These are phyloP conservation scores for Nebria salina DNA, from an alignment of 2,888 invertebrate species.

Conservation along the genomic window DNA sequence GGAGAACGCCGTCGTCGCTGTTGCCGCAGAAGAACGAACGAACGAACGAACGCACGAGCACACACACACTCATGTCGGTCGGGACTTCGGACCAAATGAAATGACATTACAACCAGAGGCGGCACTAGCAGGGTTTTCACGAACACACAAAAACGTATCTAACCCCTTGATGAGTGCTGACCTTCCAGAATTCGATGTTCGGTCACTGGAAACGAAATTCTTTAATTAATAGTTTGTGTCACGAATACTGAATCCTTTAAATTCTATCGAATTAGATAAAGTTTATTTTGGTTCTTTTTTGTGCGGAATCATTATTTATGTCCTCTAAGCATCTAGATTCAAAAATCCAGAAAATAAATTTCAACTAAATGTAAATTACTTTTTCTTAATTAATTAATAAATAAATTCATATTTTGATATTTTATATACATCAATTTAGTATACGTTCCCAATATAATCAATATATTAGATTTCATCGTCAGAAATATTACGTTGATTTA, in stretches of 20 bases:
- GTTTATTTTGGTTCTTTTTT: no score
- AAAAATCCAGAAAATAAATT: no score
- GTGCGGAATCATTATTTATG: no score
- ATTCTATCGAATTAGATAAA: background rate
- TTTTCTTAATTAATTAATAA: no score
- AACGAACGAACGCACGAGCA: background rate
- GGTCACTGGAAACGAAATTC: slow-evolving; percentile 2
- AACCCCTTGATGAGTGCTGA: slow-evolving; percentile 11
- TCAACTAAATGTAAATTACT: no score
- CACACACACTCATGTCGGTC: background rate
- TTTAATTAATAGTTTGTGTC: background rate
- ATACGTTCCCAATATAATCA: no score
- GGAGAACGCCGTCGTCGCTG: slow-evolving; percentile 1
- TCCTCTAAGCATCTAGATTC: no score
- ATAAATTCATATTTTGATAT: no score
- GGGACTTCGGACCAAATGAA: background rate
- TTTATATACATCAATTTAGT: no score
- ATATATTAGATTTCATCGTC: no score
- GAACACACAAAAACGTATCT: background rate
- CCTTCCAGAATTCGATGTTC: slow-evolving; percentile 4
- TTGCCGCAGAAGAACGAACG: slow-evolving; percentile 15
- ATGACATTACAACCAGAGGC: slow-evolving; percentile 5
- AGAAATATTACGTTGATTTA: no score
- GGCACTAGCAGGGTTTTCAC: background rate
- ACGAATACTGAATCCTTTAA: background rate